phyloP scores from a whole-genome alignment of 2,888 invertebrate genomes.

The Blastobasis lacticolella region DNA sequence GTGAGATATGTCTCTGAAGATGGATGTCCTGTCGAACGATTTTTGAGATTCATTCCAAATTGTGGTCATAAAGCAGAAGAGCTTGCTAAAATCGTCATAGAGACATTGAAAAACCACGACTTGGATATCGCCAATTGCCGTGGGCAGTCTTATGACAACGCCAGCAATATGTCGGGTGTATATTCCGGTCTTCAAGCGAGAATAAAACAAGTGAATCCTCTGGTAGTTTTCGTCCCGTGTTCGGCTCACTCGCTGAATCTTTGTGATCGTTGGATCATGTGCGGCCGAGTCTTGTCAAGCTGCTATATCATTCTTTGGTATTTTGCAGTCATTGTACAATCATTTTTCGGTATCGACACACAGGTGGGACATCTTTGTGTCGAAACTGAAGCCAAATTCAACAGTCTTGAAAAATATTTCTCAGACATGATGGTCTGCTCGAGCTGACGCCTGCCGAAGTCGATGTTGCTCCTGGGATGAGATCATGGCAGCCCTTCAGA shows the following conservation, averaged over 20 bases:
- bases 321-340: conserved; percentile 14
- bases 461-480: conserved; percentile 16
- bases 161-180: too few species aligned
- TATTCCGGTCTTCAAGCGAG: too few species aligned
- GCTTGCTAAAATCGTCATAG: too few species aligned
- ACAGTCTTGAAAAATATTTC: conserved; percentile 23
- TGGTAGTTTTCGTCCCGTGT: conserved; percentile 12
- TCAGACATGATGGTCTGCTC: conserved; percentile 27
- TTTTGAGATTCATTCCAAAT: too few species aligned
- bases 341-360: conserved; percentile 9
- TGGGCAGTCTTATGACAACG: too few species aligned
- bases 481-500: conserved; percentile 12
- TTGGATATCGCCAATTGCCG: too few species aligned
- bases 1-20: too few species aligned
- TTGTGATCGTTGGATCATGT: conserved; percentile 11
- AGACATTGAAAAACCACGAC: too few species aligned
- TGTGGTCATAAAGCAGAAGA: too few species aligned
- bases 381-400: conserved; percentile 5
- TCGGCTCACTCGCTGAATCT: conserved; percentile 14
- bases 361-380: conserved; percentile 11
- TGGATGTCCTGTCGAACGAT: too few species aligned
- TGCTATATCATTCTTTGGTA: conserved; percentile 14
- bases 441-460: conserved; percentile 19
- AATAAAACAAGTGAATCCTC: conserved; percentile 17
- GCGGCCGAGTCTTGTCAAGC: conserved; percentile 14